Base-by-base conservation (phyloP, 35 echinoderm and acorn worm genomes). In the Ophioderma brevispina region DNA sequence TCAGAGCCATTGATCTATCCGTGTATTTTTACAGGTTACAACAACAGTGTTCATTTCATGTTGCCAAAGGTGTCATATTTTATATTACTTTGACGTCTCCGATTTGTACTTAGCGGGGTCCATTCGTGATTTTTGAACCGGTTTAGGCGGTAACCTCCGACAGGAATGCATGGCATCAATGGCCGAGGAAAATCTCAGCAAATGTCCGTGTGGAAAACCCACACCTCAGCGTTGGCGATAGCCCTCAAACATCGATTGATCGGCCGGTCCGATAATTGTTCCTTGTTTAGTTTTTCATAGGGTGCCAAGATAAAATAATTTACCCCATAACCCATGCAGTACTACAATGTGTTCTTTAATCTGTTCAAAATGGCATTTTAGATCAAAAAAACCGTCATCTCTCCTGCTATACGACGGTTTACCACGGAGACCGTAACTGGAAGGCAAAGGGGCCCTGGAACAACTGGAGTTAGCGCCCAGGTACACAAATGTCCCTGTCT, bases 101-200 rank as follows among this genome's bases (percentile, higher is more conserved):
- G n/a, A n/a, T n/a, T n/a, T n/a, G 33, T 32, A 81, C 78, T 84
- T 92, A 95, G n/a, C n/a, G n/a, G n/a, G n/a, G 90, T 49, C 85
- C 37, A n/a, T 6, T 13, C 64, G 92, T 59, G 35, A 85, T 35
- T 1, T 95, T 70, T 40, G 89, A 46, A 10, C n/a, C n/a, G 94
- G 94, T 79, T 80, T 80, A 23, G 94, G 88, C 18, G 89, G 92
- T 34, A 79, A 38, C 94, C 94, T 40, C 94, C 94, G 3, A 95
- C 86, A 38, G 86, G 59, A 0, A 92, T 86, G 46, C 92, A 81
- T 1, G 94, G 94, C 46, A 88, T 37, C 38, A 92, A 76, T 28
- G 94, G 90, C 0, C 81, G 43, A 55, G 94, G 94, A 37, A 82
- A 95, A 55, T 95, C 94, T 34, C 92, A 38, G 31, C 76, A 78